Evolutionary conservation across 2,113 vertebrate genomes (phyloP).

Genomic region (Alligator sinensis): DNA sequence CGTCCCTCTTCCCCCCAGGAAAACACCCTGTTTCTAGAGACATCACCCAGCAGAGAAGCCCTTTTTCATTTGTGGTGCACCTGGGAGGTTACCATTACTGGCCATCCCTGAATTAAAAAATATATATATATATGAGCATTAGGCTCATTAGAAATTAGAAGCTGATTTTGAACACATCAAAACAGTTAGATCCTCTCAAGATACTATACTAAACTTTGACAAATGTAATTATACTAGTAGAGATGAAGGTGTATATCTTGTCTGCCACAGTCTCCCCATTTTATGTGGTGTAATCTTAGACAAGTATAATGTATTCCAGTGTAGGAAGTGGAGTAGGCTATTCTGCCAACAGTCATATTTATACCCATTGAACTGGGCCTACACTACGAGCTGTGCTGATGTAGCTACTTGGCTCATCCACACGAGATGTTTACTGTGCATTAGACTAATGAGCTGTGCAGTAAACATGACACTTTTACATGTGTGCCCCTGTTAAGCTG

Average conservation of each 20-base stretch:
- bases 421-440: too few relatives aligned
- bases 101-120: background rate
- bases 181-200: background rate
- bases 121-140: background rate
- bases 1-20: background rate
- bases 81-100: background rate
- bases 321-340: too few relatives aligned
- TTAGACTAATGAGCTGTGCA: too few relatives aligned
- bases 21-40: background rate
- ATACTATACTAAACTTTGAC: rapidly evolving
- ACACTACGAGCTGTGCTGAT: rapidly evolving
- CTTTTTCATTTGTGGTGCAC: background rate
- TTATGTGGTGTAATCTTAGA: rapidly evolving
- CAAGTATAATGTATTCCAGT: too few relatives aligned
- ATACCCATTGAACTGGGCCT: rapidly evolving
- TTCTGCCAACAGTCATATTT: rapidly evolving
- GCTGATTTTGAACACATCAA: rapidly evolving
- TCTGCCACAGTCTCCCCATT: background rate
- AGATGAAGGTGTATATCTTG: rapidly evolving
- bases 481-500: too few relatives aligned
- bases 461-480: too few relatives aligned
- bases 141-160: background rate
- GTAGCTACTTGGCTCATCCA: too few relatives aligned
- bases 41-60: too few relatives aligned
- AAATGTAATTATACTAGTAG: background rate